Base-by-base conservation (phyloP, 2,888 invertebrate genomes). In the Laspeyria flexula region DNA sequence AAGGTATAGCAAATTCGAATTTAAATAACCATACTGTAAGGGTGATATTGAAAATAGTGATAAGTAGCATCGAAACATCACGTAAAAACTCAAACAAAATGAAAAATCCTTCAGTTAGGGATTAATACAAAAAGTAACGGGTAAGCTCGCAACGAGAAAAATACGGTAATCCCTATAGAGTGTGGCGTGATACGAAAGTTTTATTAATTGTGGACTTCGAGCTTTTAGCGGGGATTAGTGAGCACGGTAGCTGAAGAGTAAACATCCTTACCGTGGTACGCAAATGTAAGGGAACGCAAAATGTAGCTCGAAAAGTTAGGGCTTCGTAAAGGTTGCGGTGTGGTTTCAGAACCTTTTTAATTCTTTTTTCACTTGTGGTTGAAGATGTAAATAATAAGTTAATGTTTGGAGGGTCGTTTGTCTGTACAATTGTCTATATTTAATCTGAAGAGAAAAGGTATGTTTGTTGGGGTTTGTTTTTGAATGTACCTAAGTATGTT, bases 141-240 rank as follows among this genome's bases (percentile, higher is more conserved):
- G 15, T 30, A 43, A 49, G 42, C 21, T n/a, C 35, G 11, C 18
- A 27, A 43, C 33, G 41, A 42, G 55, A 41, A 42, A 43, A 54
- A 53, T 35, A 27, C 9, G 18, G 12, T 60, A 56, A 62, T 53
- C 50, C 50, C 34, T 27, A 18, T 16, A 44, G 43, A 49, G 40
- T 38, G 40, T 33, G 35, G 44, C 7, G 31, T 18, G 29, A 33
- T 15, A 30, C 42, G 31, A 30, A 45, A 59, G 55, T 59, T 62
- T 62, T 59, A 59, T 55, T 62, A 67, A 67, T 69, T 69, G 56
- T 46, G 42, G 45, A 25, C 49, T 30, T 13, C 55, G 46, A 46
- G 55, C 40, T 62, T 54, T 53, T 41, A 53, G 31, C 44, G 25
- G 13, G 55, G 62, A 62, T 69, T 62, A 57, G 50, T 39, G 52